Evolutionary conservation across 2,888 invertebrate species (phyloP), one percentile per base, ranked within the genome.

Genomic region (Pristionchus japonicus): DNA sequence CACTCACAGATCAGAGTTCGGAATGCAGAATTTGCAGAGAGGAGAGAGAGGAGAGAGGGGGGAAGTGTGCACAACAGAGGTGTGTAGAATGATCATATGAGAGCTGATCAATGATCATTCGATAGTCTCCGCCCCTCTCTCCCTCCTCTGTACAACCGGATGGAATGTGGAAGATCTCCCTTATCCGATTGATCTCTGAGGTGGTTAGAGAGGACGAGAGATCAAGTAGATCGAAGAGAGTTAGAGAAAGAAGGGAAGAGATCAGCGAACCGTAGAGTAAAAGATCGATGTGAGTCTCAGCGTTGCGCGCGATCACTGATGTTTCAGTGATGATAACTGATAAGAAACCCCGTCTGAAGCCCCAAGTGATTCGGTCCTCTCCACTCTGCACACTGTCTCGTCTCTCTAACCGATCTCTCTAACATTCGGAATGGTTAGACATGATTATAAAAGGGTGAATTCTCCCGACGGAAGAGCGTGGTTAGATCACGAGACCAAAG

Each of bases 61-160:
- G 64, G 31, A 34, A 64, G 31, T 64, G 31, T 64, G 64, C 64
- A 64, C 64, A 70, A 37, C 37, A 70, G 23, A 34, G 31, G 40
- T 70, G 70, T 70, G 70, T 70, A 70, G 77, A 77, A 40, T 77
- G 77, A 77, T 77, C 77, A 77, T 43, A 77, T 77, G 74, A 64
- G 27, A 43, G 77, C 17, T 27, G 77, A 77, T 77, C 77, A 77
- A n/a, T 77, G 77, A 77, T 77, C 77, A 37, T 20, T 70, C 37
- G 37, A 1, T 52, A 52, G 40, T 34, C n/a, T n/a, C n/a, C n/a
- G n/a, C n/a, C n/a, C n/a, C n/a, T n/a, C n/a, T n/a, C n/a, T n/a
- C 70, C 70, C 70, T 70, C 70, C n/a, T 37, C 17, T 37, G 37
- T 37, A 31, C 31, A 70, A 70, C 70, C 70, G 70, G 70, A 37